Conservation (phyloP, 2,888 invertebrate species). For the Belgica antarctica region DNA sequence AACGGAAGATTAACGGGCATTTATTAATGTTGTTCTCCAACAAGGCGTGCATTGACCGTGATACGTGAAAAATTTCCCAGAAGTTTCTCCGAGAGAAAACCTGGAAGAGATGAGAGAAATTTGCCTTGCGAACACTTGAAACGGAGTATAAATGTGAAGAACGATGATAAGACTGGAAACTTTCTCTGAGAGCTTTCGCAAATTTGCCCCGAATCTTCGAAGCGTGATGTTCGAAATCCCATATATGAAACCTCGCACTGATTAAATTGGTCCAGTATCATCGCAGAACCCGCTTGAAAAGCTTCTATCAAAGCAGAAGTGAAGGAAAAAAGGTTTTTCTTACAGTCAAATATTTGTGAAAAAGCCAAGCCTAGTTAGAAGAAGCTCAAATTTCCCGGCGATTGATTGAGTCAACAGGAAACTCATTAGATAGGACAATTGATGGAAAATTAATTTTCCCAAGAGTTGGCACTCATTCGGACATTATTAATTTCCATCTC, state of each 20-base stretch:
- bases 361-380: neutral
- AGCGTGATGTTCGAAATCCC: neutral
- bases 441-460: neutral
- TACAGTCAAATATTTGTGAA: neutral
- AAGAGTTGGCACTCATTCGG: no score
- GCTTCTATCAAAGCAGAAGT: neutral
- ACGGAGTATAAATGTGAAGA: slow-evolving; percentile 12
- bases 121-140: slow-evolving; percentile 16
- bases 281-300: neutral
- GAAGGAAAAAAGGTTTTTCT: neutral
- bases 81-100: neutral
- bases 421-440: neutral
- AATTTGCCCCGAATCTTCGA: no score
- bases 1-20: neutral
- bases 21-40: slow-evolving; percentile 26
- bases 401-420: neutral
- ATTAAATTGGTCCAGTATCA: slow-evolving; percentile 10
- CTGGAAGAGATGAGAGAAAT: neutral
- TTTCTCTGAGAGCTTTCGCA: neutral
- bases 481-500: neutral
- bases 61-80: no score
- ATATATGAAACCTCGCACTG: neutral
- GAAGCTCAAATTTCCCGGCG: neutral
- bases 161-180: neutral
- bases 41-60: neutral